These are phyloP conservation scores for Pycnomerus fuliginosus DNA, from an alignment of 2,888 invertebrate species.

Conservation along the genomic window DNA sequence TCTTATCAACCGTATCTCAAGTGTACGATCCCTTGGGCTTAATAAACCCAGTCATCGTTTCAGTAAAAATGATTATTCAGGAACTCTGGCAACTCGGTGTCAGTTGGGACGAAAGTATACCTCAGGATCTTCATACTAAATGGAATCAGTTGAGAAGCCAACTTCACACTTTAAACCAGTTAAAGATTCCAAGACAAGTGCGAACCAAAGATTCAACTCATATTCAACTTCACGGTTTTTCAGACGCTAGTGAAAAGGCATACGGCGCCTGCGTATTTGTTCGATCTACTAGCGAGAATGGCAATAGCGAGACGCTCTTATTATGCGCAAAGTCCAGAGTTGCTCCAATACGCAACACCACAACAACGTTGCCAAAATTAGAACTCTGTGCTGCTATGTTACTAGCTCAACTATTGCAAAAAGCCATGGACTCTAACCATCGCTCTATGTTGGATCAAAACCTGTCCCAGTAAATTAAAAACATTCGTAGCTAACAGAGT, in stretches of 20 bases:
- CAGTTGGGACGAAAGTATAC: not conserved
- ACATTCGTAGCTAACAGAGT: not conserved
- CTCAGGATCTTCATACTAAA: not conserved
- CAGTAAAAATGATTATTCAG: not conserved
- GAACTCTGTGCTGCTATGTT: not conserved
- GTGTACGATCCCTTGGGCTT: too few relatives aligned
- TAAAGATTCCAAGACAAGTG: not conserved
- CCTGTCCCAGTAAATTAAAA: not conserved
- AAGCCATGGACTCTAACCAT: too few relatives aligned
- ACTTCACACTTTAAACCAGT: not conserved
- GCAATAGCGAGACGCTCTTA: not conserved
- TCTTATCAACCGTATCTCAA: too few relatives aligned
- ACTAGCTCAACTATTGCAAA: not conserved
- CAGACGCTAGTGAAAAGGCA: not conserved
- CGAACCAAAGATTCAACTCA: not conserved
- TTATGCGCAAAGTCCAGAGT: not conserved
- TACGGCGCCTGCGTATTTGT: not conserved
- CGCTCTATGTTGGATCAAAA: too few relatives aligned
- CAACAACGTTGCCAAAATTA: not conserved
- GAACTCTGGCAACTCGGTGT: not conserved
- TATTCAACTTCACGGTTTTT: not conserved
- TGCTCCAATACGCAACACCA: not conserved
- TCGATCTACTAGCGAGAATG: not conserved
- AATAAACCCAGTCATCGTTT: too few relatives aligned
- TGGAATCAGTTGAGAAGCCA: not conserved